Conservation (phyloP, 2,888 invertebrate species). For the Drosophila hamatofila region DNA sequence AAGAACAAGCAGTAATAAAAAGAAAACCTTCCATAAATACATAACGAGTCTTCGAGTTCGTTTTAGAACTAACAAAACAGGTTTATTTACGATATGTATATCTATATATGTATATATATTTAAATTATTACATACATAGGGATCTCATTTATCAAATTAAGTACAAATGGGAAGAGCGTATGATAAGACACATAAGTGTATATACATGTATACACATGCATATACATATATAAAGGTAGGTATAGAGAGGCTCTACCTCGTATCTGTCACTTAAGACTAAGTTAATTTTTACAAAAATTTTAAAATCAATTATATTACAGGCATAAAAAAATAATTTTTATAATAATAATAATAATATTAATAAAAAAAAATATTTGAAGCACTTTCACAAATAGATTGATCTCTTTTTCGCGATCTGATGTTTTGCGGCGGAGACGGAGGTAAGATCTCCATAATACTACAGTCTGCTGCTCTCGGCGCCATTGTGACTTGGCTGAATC, state of each 20-base stretch:
- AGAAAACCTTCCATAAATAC: background rate
- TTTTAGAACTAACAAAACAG: constrained; percentile 66
- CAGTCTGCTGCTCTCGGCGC: constrained; percentile 84
- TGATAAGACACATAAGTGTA: constrained; percentile 1
- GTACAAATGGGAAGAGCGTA: constrained; percentile 40
- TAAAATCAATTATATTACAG: constrained; percentile 48
- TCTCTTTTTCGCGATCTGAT: constrained; percentile 4
- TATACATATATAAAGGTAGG: constrained; percentile 22
- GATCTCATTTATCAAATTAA: constrained; percentile 50
- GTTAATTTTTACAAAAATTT: constrained; percentile 42
- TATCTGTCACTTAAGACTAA: constrained; percentile 44
- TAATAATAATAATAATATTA: constrained; percentile 8
- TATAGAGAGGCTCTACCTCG: constrained; percentile 23
- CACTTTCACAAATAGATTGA: constrained; percentile 31
- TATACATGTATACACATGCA: no score
- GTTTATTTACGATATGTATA: constrained; percentile 47
- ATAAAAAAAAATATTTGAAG: constrained; percentile 31
- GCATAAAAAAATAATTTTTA: constrained; percentile 7
- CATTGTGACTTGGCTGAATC: constrained; percentile 66
- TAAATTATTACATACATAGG: constrained; percentile 34
- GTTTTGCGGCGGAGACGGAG: background rate
- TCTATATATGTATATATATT: background rate
- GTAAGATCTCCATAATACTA: constrained; percentile 46
- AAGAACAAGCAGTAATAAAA: background rate
- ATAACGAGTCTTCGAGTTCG: background rate